phyloP scores from a whole-genome alignment of 2,888 invertebrate species.

The Andrena fulva region DNA sequence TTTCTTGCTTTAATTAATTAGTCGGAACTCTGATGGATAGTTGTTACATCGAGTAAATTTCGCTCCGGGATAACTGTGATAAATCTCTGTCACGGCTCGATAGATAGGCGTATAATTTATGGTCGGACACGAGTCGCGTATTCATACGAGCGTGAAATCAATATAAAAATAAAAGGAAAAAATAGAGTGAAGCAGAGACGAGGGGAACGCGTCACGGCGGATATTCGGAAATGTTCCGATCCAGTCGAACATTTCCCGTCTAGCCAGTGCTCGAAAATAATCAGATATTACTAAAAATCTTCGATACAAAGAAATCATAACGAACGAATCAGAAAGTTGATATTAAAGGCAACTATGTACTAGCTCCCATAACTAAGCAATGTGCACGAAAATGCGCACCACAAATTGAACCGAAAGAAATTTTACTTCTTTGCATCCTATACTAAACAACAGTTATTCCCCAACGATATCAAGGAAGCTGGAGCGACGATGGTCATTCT shows the following conservation, averaged over 20 bases:
- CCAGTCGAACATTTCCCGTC: neutral
- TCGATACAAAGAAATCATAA: too few species aligned
- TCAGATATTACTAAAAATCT: neutral
- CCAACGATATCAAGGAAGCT: neutral
- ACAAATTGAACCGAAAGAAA: too few species aligned
- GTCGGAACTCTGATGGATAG: constrained; percentile 43
- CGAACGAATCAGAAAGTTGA: too few species aligned
- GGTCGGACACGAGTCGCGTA: constrained; percentile 20
- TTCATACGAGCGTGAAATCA: constrained; percentile 40
- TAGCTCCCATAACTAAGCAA: too few species aligned
- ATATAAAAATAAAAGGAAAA: constrained; percentile 24
- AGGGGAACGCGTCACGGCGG: neutral
- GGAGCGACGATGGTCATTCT: neutral
- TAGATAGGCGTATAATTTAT: constrained; percentile 57
- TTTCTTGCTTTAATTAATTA: constrained; percentile 60
- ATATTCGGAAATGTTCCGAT: constrained; percentile 15
- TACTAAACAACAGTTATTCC: too few species aligned
- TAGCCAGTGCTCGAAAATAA: constrained; percentile 9
- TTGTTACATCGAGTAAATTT: constrained; percentile 48
- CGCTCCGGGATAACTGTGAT: constrained; percentile 45
- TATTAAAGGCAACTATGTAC: too few species aligned
- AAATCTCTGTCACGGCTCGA: constrained; percentile 56
- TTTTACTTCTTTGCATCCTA: too few species aligned
- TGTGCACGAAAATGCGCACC: too few species aligned
- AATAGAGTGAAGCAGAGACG: neutral